A percentile compares a stretch with the other conserved stretches of the same genome.
These are phyloP conservation scores for Stichodactyla helianthus DNA, from an alignment of 64 coral and sea anemone genomes.

Conservation along the genomic window DNA sequence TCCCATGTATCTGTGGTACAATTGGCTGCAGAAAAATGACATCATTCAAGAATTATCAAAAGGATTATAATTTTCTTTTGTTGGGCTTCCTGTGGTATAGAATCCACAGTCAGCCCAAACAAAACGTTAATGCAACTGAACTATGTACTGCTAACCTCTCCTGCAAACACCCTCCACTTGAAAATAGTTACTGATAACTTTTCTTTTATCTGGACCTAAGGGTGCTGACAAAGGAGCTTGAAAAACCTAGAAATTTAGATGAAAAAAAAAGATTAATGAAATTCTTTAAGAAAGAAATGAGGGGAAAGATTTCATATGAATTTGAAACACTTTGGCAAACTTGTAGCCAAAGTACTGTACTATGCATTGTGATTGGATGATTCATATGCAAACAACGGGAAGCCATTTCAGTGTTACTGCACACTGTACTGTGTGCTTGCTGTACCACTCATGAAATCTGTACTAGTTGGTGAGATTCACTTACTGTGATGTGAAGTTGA, in stretches of 20 bases:
- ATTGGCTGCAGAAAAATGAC: neutral
- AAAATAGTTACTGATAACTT: conserved; percentile 1
- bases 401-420: too few relatives aligned
- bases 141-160: neutral
- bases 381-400: too few relatives aligned
- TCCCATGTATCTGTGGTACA: conserved; percentile 9
- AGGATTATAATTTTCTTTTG: neutral
- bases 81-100: neutral
- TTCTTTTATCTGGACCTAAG: neutral
- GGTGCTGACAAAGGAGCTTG: neutral
- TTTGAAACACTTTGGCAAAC: too few relatives aligned
- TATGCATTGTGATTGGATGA: too few relatives aligned
- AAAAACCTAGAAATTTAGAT: neutral
- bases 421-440: too few relatives aligned
- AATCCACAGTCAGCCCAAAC: neutral
- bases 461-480: neutral
- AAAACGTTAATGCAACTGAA: neutral
- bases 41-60: neutral
- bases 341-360: too few relatives aligned
- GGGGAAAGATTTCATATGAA: too few relatives aligned
- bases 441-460: too few relatives aligned
- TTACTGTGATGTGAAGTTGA: conserved; percentile 44
- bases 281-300: too few relatives aligned
- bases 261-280: too few relatives aligned
- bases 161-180: conserved; percentile 13